Evolutionary conservation across 2,797 vertebrate species (phyloP).

Genomic region (Pantherophis alleghaniensis): DNA sequence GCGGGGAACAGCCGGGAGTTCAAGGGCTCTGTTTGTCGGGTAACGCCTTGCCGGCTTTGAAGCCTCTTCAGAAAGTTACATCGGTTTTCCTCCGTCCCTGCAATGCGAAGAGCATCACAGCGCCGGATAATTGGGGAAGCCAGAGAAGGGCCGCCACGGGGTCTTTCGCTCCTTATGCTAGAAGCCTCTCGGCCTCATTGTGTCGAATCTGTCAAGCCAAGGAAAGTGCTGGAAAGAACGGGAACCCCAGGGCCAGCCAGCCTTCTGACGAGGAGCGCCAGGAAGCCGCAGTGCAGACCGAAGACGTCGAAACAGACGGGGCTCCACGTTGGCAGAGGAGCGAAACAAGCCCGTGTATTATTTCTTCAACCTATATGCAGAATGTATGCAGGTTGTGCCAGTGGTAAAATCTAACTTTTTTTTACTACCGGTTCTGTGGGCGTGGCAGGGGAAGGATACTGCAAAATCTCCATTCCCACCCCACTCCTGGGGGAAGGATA

Average conservation of each 20-base stretch:
- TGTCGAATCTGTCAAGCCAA: neutral
- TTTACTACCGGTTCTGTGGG: too few relatives aligned
- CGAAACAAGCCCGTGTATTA: too few relatives aligned
- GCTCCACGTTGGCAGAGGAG: too few relatives aligned
- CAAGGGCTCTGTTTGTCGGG: neutral
- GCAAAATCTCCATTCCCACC: too few relatives aligned
- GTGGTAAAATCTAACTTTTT: too few relatives aligned
- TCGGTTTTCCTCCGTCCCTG: neutral
- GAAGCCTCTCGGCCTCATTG: neutral
- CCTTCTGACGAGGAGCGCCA: neutral
- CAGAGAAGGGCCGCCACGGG: neutral
- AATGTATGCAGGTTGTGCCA: too few relatives aligned
- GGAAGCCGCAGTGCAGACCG: neutral
- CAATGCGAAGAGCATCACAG: too few relatives aligned
- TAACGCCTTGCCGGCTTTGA: too few relatives aligned
- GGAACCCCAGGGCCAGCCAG: neutral
- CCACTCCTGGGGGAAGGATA: too few relatives aligned
- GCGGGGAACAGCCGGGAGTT: neutral
- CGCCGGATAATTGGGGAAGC: neutral
- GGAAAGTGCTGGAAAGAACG: neutral
- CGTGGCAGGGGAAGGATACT: too few relatives aligned
- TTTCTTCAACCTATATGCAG: too few relatives aligned
- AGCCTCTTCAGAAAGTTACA: neutral
- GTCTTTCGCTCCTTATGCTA: accelerated
- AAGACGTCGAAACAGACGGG: neutral